Conservation (phyloP, 2,797 vertebrate genomes). For the Sparus aurata region DNA sequence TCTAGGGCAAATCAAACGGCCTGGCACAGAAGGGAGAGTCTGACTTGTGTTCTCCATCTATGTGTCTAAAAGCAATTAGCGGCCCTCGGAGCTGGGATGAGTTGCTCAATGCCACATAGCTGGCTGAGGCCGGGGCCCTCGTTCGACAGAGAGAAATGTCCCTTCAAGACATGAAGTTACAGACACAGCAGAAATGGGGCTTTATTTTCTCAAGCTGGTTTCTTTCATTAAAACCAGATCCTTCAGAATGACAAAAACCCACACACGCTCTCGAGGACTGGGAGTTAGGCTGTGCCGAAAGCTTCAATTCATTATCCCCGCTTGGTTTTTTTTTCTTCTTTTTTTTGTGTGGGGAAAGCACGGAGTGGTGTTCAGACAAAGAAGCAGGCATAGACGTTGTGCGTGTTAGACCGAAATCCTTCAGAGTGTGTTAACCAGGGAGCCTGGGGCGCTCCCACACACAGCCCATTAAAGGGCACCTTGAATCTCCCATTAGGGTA, state of each 20-base stretch:
- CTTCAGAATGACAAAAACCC: constrained; percentile 71
- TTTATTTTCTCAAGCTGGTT: constrained; percentile 72
- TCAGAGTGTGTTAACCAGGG: constrained; percentile 71
- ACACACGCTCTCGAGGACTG: constrained; percentile 51
- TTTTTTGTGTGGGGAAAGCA: constrained; percentile 60
- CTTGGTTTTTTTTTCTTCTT: constrained; percentile 67
- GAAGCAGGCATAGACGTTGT: constrained; percentile 62
- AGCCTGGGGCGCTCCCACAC: constrained; percentile 68
- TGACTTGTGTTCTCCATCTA: constrained; percentile 77
- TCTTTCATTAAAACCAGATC: constrained; percentile 81
- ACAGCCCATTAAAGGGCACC: constrained; percentile 76
- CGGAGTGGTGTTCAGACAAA: constrained; percentile 64
- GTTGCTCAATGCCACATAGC: constrained; percentile 62
- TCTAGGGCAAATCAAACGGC: constrained; percentile 78
- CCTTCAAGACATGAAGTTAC: constrained; percentile 71
- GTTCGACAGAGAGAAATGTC: constrained; percentile 63
- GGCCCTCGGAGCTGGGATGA: constrained; percentile 63
- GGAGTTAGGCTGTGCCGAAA: constrained; percentile 61
- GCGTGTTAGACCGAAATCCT: constrained; percentile 69
- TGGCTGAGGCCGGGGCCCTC: constrained; percentile 46
- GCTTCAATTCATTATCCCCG: constrained; percentile 76
- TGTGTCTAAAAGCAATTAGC: constrained; percentile 82
- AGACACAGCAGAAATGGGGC: constrained; percentile 61
- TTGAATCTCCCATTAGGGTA: constrained; percentile 68
- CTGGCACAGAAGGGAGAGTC: constrained; percentile 69